Evolutionary conservation across 2,797 vertebrate genomes (phyloP).

Genomic region (Parambassis ranga): DNA sequence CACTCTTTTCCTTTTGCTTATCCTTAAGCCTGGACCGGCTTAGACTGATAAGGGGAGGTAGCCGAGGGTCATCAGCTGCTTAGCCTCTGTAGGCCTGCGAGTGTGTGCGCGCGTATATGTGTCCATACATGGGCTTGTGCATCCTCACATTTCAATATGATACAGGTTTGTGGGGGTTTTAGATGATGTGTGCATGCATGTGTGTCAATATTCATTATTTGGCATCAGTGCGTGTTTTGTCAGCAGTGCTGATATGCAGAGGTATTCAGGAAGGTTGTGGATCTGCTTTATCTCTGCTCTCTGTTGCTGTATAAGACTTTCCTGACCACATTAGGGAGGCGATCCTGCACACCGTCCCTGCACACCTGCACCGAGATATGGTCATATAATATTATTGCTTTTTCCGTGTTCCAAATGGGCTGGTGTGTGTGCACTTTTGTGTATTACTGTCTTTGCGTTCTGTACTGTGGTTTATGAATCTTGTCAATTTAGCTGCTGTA

Average conservation of each 20-base stretch:
- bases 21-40: slow-evolving; percentile 68
- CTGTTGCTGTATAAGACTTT: slow-evolving; percentile 20
- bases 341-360: slow-evolving; percentile 6
- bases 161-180: slow-evolving; percentile 6
- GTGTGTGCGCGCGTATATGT: slow-evolving; percentile 1
- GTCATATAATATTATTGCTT: not conserved
- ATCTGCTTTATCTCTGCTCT: slow-evolving; percentile 53
- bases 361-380: slow-evolving; percentile 25
- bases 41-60: slow-evolving; percentile 70
- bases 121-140: not conserved
- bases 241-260: slow-evolving; percentile 47
- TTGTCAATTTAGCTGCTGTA: not conserved
- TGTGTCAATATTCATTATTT: slow-evolving; percentile 15
- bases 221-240: slow-evolving; percentile 26
- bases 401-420: slow-evolving; percentile 9
- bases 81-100: slow-evolving; percentile 29
- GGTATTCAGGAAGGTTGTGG: slow-evolving; percentile 12
- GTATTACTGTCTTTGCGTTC: not conserved
- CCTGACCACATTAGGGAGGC: slow-evolving; percentile 27
- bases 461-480: not conserved
- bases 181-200: slow-evolving; percentile 16
- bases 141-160: slow-evolving; percentile 28
- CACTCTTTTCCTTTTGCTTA: slow-evolving; percentile 64
- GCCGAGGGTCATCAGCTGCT: slow-evolving; percentile 67
- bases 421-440: slow-evolving; percentile 5